Evolutionary conservation across 1,140 invertebrate species (phyloP).

Genomic region (Drosophila tani): DNA sequence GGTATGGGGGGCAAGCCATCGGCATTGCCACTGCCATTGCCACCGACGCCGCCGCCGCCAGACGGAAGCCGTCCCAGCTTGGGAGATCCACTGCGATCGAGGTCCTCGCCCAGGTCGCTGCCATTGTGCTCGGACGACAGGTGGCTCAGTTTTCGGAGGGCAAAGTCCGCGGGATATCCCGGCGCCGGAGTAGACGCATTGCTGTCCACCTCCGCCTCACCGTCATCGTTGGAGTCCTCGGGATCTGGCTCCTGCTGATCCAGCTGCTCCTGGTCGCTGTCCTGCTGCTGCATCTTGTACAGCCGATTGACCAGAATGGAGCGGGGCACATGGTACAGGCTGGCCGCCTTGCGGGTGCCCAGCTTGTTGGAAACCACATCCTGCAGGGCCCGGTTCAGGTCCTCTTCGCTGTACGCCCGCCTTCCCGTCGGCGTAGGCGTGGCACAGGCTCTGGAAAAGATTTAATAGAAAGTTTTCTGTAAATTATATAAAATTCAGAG

Average conservation of each 20-base stretch:
- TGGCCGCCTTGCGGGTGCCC: constrained; percentile 95
- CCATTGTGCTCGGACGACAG: constrained; percentile 69
- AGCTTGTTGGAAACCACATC: constrained; percentile 97
- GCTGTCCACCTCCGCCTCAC: constrained; percentile 55
- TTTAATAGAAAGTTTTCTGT: not conserved
- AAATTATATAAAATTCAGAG: not conserved
- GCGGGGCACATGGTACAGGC: constrained; percentile 97
- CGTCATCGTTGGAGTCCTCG: constrained; percentile 52
- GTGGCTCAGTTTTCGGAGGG: constrained; percentile 55
- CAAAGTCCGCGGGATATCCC: constrained; percentile 46
- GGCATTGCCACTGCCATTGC: constrained; percentile 64
- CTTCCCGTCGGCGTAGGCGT: constrained; percentile 63
- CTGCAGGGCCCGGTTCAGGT: constrained; percentile 94
- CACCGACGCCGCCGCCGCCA: constrained; percentile 36
- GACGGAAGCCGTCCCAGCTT: constrained; percentile 35
- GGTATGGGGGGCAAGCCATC: constrained; percentile 31
- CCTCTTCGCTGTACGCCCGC: constrained; percentile 94
- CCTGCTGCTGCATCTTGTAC: constrained; percentile 88
- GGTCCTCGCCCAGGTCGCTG: constrained; percentile 71
- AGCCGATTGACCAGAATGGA: constrained; percentile 98
- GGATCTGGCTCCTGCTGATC: constrained; percentile 85
- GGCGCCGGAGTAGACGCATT: constrained; percentile 73
- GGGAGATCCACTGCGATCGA: constrained; percentile 53
- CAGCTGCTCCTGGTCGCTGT: constrained; percentile 84
- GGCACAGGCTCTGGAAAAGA: constrained; percentile 87